phyloP scores from a whole-genome alignment of 2,113 vertebrate species.

The Leptosomus discolor region DNA sequence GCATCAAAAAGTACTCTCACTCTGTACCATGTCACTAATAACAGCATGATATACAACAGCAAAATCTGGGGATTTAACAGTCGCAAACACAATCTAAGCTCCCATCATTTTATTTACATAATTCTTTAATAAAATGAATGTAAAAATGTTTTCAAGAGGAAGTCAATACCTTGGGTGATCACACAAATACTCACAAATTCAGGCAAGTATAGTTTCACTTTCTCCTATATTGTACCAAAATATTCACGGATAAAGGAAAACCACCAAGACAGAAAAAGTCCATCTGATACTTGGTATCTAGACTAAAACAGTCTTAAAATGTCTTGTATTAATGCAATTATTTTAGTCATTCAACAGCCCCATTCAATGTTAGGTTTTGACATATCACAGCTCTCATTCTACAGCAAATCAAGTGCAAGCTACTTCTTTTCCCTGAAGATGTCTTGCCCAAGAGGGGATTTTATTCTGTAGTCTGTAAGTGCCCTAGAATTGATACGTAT shows the following conservation, averaged over 20 bases:
- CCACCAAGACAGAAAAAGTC: background rate
- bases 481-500: conserved; percentile 51
- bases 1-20: background rate
- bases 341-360: background rate
- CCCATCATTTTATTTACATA: background rate
- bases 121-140: background rate
- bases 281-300: background rate
- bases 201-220: background rate
- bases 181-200: background rate
- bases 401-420: background rate
- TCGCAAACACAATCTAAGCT: background rate
- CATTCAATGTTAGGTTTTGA: background rate
- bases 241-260: background rate
- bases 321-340: background rate
- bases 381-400: background rate
- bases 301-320: background rate
- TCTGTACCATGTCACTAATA: background rate
- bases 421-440: background rate
- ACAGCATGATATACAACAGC: background rate
- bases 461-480: background rate
- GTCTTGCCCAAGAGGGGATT: background rate
- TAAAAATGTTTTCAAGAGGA: background rate
- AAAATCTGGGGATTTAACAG: background rate
- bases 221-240: background rate
- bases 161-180: background rate